Evolutionary conservation across 2,888 invertebrate species (phyloP).

Genomic region (Anagyrus pseudococci): DNA sequence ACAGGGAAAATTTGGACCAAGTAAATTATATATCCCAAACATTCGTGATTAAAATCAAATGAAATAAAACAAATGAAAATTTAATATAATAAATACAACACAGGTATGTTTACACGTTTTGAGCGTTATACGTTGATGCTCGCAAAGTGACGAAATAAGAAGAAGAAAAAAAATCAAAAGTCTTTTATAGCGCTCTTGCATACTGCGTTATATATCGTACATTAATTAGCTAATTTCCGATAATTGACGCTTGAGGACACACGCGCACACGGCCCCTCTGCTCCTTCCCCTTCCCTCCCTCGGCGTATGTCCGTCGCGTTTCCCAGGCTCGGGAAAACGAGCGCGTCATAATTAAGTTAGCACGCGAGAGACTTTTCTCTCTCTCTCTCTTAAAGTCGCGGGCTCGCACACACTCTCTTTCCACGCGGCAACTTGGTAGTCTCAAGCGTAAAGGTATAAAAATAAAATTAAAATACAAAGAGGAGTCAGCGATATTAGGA

Average conservation of each 20-base stretch:
- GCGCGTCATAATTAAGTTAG: constrained; percentile 62
- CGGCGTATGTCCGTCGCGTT: constrained; percentile 46
- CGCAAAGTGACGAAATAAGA: no score
- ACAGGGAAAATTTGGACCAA: no score
- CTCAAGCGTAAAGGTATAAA: constrained; percentile 10
- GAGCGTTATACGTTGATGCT: no score
- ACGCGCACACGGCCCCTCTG: background rate
- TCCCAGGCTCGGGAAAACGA: constrained; percentile 59
- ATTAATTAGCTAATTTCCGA: constrained; percentile 61
- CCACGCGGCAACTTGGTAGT: no score
- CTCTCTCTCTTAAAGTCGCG: background rate
- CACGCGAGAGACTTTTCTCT: constrained; percentile 38
- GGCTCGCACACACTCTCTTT: no score
- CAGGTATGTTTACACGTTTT: no score
- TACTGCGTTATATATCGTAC: constrained; percentile 42
- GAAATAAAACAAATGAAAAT: background rate
- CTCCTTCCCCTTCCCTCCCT: constrained; percentile 8
- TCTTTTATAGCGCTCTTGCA: no score
- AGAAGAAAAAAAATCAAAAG: no score
- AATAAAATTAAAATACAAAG: background rate
- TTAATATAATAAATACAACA: background rate
- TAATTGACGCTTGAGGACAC: constrained; percentile 58
- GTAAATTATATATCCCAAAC: no score
- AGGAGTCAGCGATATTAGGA: background rate
- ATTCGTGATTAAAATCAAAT: no score